Conservation (phyloP, 2,888 invertebrate species). For the Tromatobia lineatoria region DNA sequence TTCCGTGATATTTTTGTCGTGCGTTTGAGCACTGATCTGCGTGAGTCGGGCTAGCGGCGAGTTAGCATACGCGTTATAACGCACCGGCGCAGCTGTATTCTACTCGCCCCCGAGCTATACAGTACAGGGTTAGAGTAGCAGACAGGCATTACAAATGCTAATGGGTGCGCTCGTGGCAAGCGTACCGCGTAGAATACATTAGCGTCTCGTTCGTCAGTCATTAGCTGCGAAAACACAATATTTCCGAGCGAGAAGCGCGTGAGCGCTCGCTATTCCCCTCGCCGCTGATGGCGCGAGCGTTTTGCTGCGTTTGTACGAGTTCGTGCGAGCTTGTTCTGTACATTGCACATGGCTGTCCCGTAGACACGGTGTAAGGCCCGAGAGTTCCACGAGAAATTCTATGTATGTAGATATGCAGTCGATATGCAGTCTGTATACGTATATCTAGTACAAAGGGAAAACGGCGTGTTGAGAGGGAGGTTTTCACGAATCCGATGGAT, state of each 20-base stretch:
- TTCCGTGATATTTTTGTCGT: neutral
- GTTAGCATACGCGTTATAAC: conserved; percentile 79
- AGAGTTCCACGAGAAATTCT: neutral
- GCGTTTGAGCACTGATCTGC: conserved; percentile 32
- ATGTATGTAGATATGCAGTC: neutral
- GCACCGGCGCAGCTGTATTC: conserved; percentile 59
- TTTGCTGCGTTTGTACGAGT: neutral
- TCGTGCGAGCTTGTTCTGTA: neutral
- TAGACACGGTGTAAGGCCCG: neutral
- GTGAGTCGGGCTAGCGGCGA: conserved; percentile 73
- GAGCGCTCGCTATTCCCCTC: conserved; percentile 24
- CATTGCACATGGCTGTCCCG: neutral
- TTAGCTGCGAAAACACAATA: conserved; percentile 82
- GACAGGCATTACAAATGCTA: conserved; percentile 83
- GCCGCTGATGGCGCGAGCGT: conserved; percentile 11
- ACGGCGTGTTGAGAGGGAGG: conserved; percentile 34
- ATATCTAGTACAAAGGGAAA: conserved; percentile 20
- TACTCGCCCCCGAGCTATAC: conserved; percentile 35
- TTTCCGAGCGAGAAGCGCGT: conserved; percentile 69
- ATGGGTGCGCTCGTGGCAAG: conserved; percentile 80
- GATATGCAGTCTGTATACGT: conserved; percentile 9
- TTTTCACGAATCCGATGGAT: conserved; percentile 55
- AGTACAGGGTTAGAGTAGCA: conserved; percentile 76
- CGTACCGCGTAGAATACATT: conserved; percentile 83
- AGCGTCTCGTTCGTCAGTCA: conserved; percentile 83